Conservation (phyloP, 2,888 invertebrate genomes). For the Lasioglossum leucozonium region DNA sequence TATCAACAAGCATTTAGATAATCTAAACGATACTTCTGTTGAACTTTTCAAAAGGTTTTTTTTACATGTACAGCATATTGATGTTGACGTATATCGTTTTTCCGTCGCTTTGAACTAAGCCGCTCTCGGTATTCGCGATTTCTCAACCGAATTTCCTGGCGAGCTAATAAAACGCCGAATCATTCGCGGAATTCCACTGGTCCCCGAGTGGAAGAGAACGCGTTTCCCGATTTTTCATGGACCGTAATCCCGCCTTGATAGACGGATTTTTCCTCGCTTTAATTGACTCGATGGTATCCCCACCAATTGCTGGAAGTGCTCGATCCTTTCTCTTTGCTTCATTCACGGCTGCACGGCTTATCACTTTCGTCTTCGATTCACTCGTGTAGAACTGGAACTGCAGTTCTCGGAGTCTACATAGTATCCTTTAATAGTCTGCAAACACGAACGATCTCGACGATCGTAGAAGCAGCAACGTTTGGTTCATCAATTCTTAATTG, state of each 20-base stretch:
- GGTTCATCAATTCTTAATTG: too few species aligned
- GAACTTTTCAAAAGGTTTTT: neutral
- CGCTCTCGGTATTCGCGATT: constrained; percentile 29
- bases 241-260: neutral
- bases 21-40: neutral
- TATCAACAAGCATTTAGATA: neutral
- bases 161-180: constrained; percentile 35
- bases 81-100: neutral
- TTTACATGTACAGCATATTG: neutral
- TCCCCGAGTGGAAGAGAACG: neutral
- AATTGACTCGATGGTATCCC: neutral
- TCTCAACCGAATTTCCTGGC: constrained; percentile 66
- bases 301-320: neutral
- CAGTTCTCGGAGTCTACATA: too few species aligned
- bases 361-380: constrained; percentile 9
- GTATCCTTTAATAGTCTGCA: too few species aligned
- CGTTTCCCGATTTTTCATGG: neutral
- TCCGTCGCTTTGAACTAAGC: constrained; percentile 67
- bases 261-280: neutral
- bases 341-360: constrained; percentile 5
- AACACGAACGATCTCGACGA: too few species aligned
- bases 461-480: too few species aligned
- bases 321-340: constrained; percentile 12
- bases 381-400: neutral
- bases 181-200: constrained; percentile 18